Evolutionary conservation across 2,113 vertebrate species (phyloP).

Genomic region (Sorex fumeus): DNA sequence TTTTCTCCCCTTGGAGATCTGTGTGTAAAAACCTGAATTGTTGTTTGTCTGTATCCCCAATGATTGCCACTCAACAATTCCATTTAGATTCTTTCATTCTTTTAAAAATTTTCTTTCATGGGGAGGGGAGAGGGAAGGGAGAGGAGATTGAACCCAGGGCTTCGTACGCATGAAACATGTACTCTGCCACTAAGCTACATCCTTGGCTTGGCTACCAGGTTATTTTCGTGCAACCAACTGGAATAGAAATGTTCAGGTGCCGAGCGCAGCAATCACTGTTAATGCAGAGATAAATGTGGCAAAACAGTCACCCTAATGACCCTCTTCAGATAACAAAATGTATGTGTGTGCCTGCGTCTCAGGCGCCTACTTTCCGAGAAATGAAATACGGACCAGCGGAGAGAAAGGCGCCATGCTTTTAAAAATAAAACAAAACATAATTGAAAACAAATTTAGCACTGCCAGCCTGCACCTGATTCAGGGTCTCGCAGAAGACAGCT

Average conservation of each 20-base stretch:
- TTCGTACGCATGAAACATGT: too few relatives aligned
- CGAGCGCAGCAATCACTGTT: background rate
- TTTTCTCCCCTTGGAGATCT: background rate
- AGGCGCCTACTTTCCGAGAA: background rate
- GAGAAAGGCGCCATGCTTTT: conserved; percentile 3
- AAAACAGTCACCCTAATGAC: background rate
- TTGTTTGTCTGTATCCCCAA: background rate
- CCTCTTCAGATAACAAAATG: background rate
- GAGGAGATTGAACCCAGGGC: too few relatives aligned
- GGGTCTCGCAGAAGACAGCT: background rate
- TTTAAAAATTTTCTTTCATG: too few relatives aligned
- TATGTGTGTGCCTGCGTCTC: background rate
- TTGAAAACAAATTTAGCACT: background rate
- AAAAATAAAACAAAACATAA: conserved; percentile 20
- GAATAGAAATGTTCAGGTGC: conserved; percentile 13
- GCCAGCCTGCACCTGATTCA: conserved; percentile 2
- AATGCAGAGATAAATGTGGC: background rate
- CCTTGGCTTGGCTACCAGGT: background rate
- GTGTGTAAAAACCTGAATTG: background rate
- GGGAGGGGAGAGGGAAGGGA: too few relatives aligned
- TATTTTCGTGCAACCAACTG: conserved; percentile 10
- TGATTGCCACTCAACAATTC: background rate
- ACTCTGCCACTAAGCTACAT: background rate
- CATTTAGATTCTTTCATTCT: too few relatives aligned
- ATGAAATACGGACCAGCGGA: conserved; percentile 3